Base-by-base conservation (phyloP, 92 coral and sea anemone genomes). In the Scolanthus callimorphus region DNA sequence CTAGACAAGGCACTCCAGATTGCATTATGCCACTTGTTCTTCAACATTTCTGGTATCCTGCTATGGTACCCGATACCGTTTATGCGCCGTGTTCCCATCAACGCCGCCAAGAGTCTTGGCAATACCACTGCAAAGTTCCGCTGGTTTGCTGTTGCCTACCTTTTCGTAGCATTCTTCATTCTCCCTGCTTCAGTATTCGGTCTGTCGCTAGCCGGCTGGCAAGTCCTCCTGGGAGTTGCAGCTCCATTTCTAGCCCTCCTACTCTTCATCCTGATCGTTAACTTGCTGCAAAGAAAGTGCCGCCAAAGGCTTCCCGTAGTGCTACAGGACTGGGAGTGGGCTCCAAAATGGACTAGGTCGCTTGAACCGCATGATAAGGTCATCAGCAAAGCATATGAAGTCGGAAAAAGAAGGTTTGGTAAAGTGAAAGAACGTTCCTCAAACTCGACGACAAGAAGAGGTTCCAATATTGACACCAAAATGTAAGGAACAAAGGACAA, bases 81-180 rank as follows among this genome's bases (percentile, higher is more conserved):
- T 41, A 60, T 60, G 66, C 66, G 66, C 54, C 27, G 54, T 13
- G 37, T 60, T 41, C 66, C 66, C 3, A 39, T 60, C 39, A 1
- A 41, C 19, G 1, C 29, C 13, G 66, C 66, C 4, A 60, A 60
- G 38, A 17, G 20, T 27, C 66, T 60, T 60, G 66, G 66, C 2
- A 60, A 60, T 54, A 60, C 53, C 29, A 60, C 66, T 9, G 66
- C 66, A n/a, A 41, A 10, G 49, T 60, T 43, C 28, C 66, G 66
- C 20, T 60, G 66, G 66, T 60, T 60, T 26, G 66, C 66, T n/a
- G 53, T 60, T 6, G 39, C 52, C n/a, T 60, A 60, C 27, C 66
- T 60, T 19, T 0, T 60, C 0, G 2, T 60, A 4, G 52, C 6
- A 23, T 60, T 60, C 37, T 2, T 60, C 11, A 25, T 60, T 17